Conservation (phyloP, 2,113 vertebrate species). For the Podarcis muralis region DNA sequence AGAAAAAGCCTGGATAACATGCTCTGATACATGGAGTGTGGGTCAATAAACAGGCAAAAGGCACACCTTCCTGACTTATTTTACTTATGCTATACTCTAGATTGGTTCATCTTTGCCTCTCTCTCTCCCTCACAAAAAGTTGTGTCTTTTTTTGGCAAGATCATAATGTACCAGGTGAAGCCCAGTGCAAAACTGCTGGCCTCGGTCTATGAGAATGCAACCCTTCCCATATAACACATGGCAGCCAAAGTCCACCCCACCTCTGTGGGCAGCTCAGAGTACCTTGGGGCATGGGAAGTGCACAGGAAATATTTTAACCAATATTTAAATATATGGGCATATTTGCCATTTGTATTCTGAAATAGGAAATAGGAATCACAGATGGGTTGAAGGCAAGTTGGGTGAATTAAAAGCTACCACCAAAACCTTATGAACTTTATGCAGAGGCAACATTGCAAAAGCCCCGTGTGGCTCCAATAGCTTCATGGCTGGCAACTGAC, state of each 20-base stretch:
- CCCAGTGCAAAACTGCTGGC: not conserved
- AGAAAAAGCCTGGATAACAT: not conserved
- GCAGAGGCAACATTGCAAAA: constrained; percentile 27
- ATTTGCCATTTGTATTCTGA: not conserved
- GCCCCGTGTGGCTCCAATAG: constrained; percentile 14
- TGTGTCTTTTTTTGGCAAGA: not conserved
- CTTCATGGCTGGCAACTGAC: constrained; percentile 16
- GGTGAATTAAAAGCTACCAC: rapidly evolving
- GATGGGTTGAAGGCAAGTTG: not conserved
- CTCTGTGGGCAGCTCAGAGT: not conserved
- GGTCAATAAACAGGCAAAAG: not conserved
- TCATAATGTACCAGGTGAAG: not conserved
- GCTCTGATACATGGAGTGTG: not conserved
- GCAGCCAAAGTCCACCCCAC: not conserved
- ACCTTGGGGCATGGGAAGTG: not conserved
- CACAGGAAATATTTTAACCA: not conserved
- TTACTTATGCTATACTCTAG: not conserved
- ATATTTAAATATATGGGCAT: not conserved
- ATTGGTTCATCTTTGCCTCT: too few relatives aligned
- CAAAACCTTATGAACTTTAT: not conserved
- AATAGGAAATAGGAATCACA: constrained; percentile 29
- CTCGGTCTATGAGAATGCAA: too few relatives aligned
- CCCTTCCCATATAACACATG: not conserved
- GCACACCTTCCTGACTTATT: not conserved
- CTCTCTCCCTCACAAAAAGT: too few relatives aligned